Base-by-base conservation (phyloP, 2,113 vertebrate species). In the Semicossyphus pulcher region DNA sequence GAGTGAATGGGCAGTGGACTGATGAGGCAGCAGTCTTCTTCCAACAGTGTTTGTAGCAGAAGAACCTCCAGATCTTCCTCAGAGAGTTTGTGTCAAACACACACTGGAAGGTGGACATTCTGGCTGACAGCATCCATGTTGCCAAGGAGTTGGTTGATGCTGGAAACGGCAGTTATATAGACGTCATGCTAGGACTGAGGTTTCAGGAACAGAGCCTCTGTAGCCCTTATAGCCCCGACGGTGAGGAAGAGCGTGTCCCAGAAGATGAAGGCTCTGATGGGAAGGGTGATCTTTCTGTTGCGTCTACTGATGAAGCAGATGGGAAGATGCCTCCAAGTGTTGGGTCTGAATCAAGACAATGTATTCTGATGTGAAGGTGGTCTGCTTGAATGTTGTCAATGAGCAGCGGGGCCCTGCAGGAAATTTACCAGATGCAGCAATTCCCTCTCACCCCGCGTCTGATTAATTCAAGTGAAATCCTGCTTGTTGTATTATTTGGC, bases 21-120 rank as follows among this genome's bases (percentile, higher is more conserved):
- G 86, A 94, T 56, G 89, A 95, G 45, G 94, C 93, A 2, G 88
- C 83, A 2, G 31, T 78, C 14, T 82, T 94, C 73, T 94, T 96
- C 79, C 92, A 92, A 65, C 44, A 94, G 12, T 88, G 90, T 54
- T 86, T 97, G 85, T 83, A 72, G 68, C 85, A 93, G 52, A 92
- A 88, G 0, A 85, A 74, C 45, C 89, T 97, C 31, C 20, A 92
- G 76, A 88, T 97, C 83, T 58, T 89, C 86, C 92, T 96, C 86
- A 93, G 88, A 59, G 90, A 92, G 59, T 68, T 51, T 44, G 76
- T 88, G 42, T 86, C 86, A 12, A 78, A 89, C 34, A 53, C 63
- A 14, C 73, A 80, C 21, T 94, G 90, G 92, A 88, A 76, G 60
- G 93, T 92, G 45, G 93, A 94, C 28, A 10, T 94, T 28, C 5